A percentile compares a stretch with the other conserved stretches of the same genome.
These are phyloP conservation scores for Lepisosteus oculatus DNA, from an alignment of 2,113 vertebrate species.

Conservation along the genomic window DNA sequence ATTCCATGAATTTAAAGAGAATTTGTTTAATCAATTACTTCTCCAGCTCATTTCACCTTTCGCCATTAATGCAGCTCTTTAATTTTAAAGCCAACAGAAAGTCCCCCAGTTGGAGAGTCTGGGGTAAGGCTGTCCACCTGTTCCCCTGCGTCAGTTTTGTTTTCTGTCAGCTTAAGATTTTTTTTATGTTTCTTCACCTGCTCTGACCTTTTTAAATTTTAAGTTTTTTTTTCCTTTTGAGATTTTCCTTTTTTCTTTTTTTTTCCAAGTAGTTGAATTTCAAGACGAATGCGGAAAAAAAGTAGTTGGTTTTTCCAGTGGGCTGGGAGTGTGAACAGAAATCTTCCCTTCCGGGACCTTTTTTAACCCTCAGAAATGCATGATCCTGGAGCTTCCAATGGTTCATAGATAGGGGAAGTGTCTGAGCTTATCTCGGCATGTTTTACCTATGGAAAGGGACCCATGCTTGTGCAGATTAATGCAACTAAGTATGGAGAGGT, in stretches of 20 bases:
- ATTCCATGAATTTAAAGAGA: background rate
- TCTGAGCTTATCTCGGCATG: slow-evolving; percentile 68
- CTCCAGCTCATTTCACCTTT: slow-evolving; percentile 8
- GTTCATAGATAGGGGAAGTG: slow-evolving; percentile 9
- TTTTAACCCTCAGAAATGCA: background rate
- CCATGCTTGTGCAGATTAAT: slow-evolving; percentile 67
- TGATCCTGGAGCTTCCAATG: background rate
- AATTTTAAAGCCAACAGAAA: slow-evolving; percentile 98
- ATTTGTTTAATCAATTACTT: background rate
- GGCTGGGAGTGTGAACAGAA: background rate
- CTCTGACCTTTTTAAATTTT: slow-evolving; percentile 62
- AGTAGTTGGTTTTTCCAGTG: background rate
- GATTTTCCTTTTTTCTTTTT: slow-evolving; percentile 31
- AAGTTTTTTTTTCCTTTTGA: slow-evolving; percentile 58
- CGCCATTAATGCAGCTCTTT: slow-evolving; percentile 73
- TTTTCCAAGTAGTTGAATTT: slow-evolving; percentile 40
- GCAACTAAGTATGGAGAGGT: slow-evolving; percentile 67
- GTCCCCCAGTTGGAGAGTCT: slow-evolving; percentile 91
- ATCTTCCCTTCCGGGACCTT: slow-evolving; percentile 29
- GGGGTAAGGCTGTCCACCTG: slow-evolving; percentile 88
- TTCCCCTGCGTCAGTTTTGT: slow-evolving; percentile 60
- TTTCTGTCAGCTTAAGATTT: slow-evolving; percentile 55
- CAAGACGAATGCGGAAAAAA: slow-evolving; percentile 26
- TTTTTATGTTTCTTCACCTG: slow-evolving; percentile 49
- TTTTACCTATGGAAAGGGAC: slow-evolving; percentile 55